These are phyloP conservation scores for Anoplolepis gracilipes DNA, from an alignment of 1,140 invertebrate genomes.

Conservation along the genomic window DNA sequence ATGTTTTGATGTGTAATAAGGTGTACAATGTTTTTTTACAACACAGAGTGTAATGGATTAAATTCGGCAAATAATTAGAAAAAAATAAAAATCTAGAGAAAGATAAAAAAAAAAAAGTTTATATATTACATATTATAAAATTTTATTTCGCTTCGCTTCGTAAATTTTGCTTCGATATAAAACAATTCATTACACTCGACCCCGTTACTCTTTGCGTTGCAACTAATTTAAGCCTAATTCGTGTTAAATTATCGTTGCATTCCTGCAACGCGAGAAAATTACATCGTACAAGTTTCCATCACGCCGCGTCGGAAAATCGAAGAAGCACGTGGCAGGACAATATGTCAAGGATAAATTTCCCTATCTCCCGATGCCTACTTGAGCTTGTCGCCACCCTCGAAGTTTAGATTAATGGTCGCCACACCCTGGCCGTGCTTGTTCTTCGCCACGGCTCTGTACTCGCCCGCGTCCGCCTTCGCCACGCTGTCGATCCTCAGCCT, in stretches of 20 bases:
- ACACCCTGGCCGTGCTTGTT: constrained; percentile 97
- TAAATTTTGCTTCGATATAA: neutral
- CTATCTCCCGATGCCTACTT: constrained; percentile 88
- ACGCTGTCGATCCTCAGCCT: constrained; percentile 94
- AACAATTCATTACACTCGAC: neutral
- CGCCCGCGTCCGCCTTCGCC: constrained; percentile 94
- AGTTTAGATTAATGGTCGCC: constrained; percentile 98
- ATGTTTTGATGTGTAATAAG: neutral
- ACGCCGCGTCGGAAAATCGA: neutral
- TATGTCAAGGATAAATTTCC: neutral
- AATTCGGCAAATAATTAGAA: neutral
- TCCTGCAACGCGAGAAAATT: neutral
- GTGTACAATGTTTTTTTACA: neutral
- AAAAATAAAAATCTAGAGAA: too few species aligned
- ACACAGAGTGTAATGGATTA: neutral
- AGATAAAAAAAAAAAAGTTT: too few species aligned
- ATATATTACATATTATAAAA: too few species aligned
- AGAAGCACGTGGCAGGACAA: neutral
- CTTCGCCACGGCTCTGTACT: constrained; percentile 96
- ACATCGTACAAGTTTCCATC: neutral
- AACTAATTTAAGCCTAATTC: neutral
- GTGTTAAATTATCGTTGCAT: neutral
- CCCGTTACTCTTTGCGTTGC: neutral
- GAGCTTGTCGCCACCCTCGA: constrained; percentile 94
- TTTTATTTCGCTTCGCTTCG: too few species aligned